Conservation (phyloP, 2,888 invertebrate genomes). For the Corbicula japonica region DNA sequence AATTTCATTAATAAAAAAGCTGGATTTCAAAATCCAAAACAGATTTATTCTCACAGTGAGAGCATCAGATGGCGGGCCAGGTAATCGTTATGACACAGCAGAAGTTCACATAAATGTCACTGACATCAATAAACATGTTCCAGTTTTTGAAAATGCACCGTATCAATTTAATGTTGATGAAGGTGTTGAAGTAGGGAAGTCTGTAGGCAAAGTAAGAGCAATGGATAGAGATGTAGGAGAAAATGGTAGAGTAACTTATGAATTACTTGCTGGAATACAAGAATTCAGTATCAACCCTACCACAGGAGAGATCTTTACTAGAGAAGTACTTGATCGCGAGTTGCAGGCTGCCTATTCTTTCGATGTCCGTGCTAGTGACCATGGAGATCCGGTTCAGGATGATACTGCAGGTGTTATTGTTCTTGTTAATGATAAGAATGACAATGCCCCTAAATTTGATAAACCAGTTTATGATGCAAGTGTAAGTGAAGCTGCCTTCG, state of each 20-base stretch:
- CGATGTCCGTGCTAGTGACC: slow-evolving; percentile 96
- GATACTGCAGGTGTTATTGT: slow-evolving; percentile 98
- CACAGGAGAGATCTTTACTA: slow-evolving; percentile 97
- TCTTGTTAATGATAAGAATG: slow-evolving; percentile 96
- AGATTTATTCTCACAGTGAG: slow-evolving; percentile 90
- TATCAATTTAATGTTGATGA: slow-evolving; percentile 96
- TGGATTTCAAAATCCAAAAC: slow-evolving; percentile 97
- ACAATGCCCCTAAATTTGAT: slow-evolving; percentile 96
- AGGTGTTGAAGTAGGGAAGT: slow-evolving; percentile 96
- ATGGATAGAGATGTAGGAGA: slow-evolving; percentile 97
- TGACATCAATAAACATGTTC: slow-evolving; percentile 97
- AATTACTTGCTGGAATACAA: slow-evolving; percentile 82
- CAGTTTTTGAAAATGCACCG: slow-evolving; percentile 97
- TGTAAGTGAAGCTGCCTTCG: slow-evolving; percentile 95
- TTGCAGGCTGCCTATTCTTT: slow-evolving; percentile 92
- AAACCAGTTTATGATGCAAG: slow-evolving; percentile 94
- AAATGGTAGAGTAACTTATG: slow-evolving; percentile 91
- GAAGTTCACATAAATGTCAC: slow-evolving; percentile 96
- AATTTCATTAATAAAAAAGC: slow-evolving; percentile 93
- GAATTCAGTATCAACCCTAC: slow-evolving; percentile 95
- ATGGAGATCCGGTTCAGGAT: slow-evolving; percentile 95
- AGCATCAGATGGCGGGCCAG: slow-evolving; percentile 94
- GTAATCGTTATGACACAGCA: slow-evolving; percentile 93
- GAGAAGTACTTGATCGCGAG: slow-evolving; percentile 94
- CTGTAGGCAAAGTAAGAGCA: slow-evolving; percentile 96